A percentile compares a stretch with the other conserved stretches of the same genome.
Conservation (phyloP, 2,888 invertebrate species). For the Agrenia bidenticulata region DNA sequence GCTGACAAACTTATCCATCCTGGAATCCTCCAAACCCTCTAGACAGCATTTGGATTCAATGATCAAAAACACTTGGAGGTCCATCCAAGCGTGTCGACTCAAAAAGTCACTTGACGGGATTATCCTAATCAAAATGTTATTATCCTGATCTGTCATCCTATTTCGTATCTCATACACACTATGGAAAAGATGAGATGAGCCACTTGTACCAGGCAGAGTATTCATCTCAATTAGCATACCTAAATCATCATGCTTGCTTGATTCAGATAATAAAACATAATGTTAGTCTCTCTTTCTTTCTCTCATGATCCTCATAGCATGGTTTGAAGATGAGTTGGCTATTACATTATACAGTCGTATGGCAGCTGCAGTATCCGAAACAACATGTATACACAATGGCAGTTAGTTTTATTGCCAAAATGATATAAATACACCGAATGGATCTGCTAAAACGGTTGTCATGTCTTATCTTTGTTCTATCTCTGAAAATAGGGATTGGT, state of each 20-base stretch:
- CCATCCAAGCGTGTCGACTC: constrained; percentile 23
- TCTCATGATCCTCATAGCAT: too few relatives aligned
- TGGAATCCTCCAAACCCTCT: too few relatives aligned
- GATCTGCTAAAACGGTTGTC: background rate
- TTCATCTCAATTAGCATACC: constrained; percentile 3
- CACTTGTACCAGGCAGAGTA: too few relatives aligned
- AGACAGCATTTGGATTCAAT: too few relatives aligned
- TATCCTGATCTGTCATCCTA: constrained; percentile 3
- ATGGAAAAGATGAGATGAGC: too few relatives aligned
- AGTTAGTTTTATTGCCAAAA: background rate
- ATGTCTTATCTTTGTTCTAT: background rate
- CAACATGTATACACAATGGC: too few relatives aligned
- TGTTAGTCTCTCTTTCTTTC: too few relatives aligned
- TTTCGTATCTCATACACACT: background rate
- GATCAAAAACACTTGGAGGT: background rate
- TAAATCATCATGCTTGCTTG: background rate
- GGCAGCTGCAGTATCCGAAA: too few relatives aligned
- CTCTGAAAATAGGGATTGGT: background rate
- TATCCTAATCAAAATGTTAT: constrained; percentile 6
- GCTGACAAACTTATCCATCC: background rate
- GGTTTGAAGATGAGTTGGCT: too few relatives aligned
- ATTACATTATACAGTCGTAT: too few relatives aligned
- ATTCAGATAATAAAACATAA: too few relatives aligned
- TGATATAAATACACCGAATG: background rate
- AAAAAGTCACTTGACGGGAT: constrained; percentile 28